Conservation (phyloP, 2,797 vertebrate genomes). For the Halcyon badia region DNA sequence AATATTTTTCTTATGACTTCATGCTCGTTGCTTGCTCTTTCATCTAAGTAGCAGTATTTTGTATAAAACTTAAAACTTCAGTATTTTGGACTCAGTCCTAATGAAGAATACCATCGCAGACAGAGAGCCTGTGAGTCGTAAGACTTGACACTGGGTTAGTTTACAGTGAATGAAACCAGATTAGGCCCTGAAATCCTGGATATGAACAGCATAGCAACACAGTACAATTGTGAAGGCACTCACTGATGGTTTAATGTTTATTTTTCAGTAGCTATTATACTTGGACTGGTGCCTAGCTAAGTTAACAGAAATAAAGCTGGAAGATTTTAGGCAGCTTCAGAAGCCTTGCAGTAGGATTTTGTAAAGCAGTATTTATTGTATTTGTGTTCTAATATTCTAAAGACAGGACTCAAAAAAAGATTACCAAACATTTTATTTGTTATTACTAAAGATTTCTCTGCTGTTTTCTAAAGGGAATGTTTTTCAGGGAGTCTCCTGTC, state of each 20-base stretch:
- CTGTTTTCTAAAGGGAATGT: background rate
- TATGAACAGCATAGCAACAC: slow-evolving; percentile 32
- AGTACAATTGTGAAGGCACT: slow-evolving; percentile 32
- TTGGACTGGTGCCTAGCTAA: slow-evolving; percentile 51
- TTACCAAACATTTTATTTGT: background rate
- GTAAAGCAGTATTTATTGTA: background rate
- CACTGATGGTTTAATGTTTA: slow-evolving; percentile 47
- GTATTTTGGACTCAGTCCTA: background rate
- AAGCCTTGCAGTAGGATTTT: background rate
- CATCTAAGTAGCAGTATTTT: background rate
- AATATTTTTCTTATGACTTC: slow-evolving; percentile 17
- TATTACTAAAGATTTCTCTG: background rate
- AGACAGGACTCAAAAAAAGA: background rate
- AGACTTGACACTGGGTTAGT: slow-evolving; percentile 22
- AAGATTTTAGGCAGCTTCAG: slow-evolving; percentile 25
- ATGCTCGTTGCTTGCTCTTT: background rate
- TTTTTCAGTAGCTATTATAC: slow-evolving; percentile 65
- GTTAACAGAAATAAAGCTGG: slow-evolving; percentile 52
- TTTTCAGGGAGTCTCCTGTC: background rate
- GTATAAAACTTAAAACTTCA: background rate
- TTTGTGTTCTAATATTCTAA: background rate
- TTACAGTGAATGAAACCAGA: slow-evolving; percentile 53
- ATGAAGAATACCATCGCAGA: slow-evolving; percentile 27
- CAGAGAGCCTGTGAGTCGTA: background rate
- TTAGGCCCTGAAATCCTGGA: slow-evolving; percentile 38